Base-by-base conservation (phyloP, 2,888 invertebrate species). In the Polymixis flavicincta region DNA sequence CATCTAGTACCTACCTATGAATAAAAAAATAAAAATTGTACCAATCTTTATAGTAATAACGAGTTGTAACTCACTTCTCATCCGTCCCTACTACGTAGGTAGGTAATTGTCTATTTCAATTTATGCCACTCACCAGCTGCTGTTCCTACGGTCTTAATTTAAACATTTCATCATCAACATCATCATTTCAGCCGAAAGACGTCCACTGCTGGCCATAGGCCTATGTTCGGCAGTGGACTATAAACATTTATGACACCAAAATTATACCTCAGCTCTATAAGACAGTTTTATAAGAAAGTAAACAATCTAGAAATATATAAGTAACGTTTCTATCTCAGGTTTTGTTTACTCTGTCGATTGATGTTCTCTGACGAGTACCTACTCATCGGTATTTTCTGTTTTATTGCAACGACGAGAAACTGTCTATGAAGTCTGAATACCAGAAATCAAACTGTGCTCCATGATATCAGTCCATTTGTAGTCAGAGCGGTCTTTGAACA, bases 391-490 rank as follows among this genome's bases (percentile, higher is more conserved):
- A 59, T 52, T 68, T 32, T 52, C 50, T 42, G 45, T 50, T 52
- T 57, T 59, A 75, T 32, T 45, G 45, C 13, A 32, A 32, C 25
- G 22, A 37, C 14, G 8, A 42, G 7, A n/a, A 8, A 25, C n/a
- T n/a, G 52, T 54, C 32, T 60, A 45, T 4, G 25, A 45, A 32
- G 32, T 59, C n/a, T n/a, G n/a, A n/a, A n/a, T n/a, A n/a, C n/a
- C n/a, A n/a, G n/a, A n/a, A 59, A 68, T 45, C 52, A 45, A 59
- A 57, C 22, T n/a, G 1, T 52, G 1, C 2, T 50, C 0, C 22
- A 8, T 32, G 32, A 48, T 64, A 74, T 25, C 32, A 45, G 74
- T 22, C 32, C 6, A 52, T 76, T 1, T 76, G 52, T 52, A 76
- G 45, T 64, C 52, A 52, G 4, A 52, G 52, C 14, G 48, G 48